Conservation (phyloP, 2,113 vertebrate genomes). For the Myotis davidii region DNA sequence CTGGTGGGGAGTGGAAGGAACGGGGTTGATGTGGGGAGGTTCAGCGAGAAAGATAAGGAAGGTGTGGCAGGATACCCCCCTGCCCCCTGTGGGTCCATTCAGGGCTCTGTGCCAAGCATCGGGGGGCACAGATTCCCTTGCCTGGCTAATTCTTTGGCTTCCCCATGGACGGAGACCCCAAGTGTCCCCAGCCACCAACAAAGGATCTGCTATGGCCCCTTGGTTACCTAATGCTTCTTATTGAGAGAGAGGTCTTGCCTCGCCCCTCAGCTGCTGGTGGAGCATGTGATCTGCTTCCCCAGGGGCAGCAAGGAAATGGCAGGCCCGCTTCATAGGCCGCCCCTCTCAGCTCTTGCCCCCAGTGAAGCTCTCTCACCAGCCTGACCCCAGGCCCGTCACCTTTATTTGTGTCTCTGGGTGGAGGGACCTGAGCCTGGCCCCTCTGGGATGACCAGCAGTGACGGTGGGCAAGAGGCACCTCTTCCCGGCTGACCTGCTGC, state of each 20-base stretch:
- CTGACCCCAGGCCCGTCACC: not conserved
- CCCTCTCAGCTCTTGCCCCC: not conserved
- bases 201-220: not conserved
- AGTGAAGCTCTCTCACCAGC: not conserved
- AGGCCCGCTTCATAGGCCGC: not conserved
- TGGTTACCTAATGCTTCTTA: not conserved
- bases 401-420: not conserved
- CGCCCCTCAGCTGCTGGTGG: not conserved
- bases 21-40: not conserved
- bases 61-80: rapidly evolving
- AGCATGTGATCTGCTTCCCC: not conserved
- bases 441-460: not conserved
- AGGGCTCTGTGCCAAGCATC: not conserved
- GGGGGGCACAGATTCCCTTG: not conserved
- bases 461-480: rapidly evolving
- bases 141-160: not conserved
- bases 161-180: not conserved
- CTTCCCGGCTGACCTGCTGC: too few relatives aligned
- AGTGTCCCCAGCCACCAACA: not conserved
- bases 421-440: not conserved
- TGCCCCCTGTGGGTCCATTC: not conserved
- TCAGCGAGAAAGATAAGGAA: not conserved
- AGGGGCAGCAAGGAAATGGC: not conserved
- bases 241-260: not conserved
- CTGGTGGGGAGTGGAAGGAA: not conserved